Base-by-base conservation (phyloP, 2,888 invertebrate genomes). In the Nemotelus nigrinus region DNA sequence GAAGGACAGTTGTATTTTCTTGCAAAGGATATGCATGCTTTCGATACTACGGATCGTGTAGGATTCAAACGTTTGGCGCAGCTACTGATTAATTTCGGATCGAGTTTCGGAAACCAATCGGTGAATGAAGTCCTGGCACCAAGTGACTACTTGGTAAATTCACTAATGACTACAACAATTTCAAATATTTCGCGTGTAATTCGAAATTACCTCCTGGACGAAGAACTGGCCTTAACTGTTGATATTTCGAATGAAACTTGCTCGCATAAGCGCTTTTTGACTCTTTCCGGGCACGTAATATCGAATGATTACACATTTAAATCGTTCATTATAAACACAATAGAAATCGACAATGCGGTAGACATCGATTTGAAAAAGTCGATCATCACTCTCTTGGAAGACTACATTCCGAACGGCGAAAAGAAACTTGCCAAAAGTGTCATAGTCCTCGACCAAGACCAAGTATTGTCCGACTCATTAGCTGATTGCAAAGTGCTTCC, bases 11-110 rank as follows among this genome's bases (percentile, higher is more conserved):
- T 74, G 7, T 74, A 74, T 50, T 74, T 74, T 48, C 63, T 74
- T 5, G 74, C 74, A 3, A 74, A 74, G 48, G 74, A 74, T 41
- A 74, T 74, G 74, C 74, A 74, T 63, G 74, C 74, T 41, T 74
- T 74, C 63, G 74, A 74, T n/a, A 74, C 74, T 10, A 74, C 74
- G 3, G 74, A 74, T 48, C 60, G 74, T 7, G 74, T 74, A 1
- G 74, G 74, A 4, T 74, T 74, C 60, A 74, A 74, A 48, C 43
- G 47, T 41, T 41, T 74, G 2, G 74, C 74, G 8, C 74, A 74
- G 10, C 53, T 74, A 7, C 48, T 74, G 8, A 74, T 74, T 3
- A 74, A 74, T 50, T 74, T 74, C 47, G 74, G 74, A 8, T 74
- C 74, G 48, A 63, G 63, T 10, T 74, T 74, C 44, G 74, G 74